Conservation (phyloP, 2,888 invertebrate species). For the Drosophila antonietae region DNA sequence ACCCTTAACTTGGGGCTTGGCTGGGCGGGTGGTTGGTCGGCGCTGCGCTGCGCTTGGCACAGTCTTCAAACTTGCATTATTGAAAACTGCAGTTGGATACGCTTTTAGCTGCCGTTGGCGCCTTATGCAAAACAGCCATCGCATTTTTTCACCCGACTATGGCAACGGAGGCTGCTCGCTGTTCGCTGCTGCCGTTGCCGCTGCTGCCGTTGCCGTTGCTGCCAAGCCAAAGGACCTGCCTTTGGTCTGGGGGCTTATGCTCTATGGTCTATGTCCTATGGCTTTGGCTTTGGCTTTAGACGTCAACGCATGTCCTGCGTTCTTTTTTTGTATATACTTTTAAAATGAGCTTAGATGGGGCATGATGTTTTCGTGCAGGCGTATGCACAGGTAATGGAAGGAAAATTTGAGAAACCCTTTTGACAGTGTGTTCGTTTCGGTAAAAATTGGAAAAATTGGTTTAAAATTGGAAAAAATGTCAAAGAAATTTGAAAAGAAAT, state of each 20-base stretch:
- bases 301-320: conserved; percentile 64
- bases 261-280: conserved; percentile 50
- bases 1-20: conserved; percentile 25
- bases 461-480: too few species aligned
- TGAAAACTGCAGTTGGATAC: conserved; percentile 59
- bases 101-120: conserved; percentile 17
- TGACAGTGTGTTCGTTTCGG: too few species aligned
- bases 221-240: conserved; percentile 25
- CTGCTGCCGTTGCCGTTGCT: conserved; percentile 5
- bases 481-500: too few species aligned
- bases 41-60: neutral
- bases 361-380: neutral
- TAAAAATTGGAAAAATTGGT: too few species aligned
- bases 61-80: conserved; percentile 71
- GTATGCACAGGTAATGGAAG: too few species aligned
- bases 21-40: too few species aligned
- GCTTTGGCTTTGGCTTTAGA: conserved; percentile 53
- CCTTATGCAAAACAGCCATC: conserved; percentile 42
- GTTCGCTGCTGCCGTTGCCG: too few species aligned
- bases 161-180: neutral
- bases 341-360: neutral
- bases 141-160: neutral
- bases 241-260: conserved; percentile 17
- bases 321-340: neutral
- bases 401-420: too few species aligned